These are phyloP conservation scores for Trachelus troglodyta DNA, from an alignment of 2,888 invertebrate genomes.

Conservation along the genomic window DNA sequence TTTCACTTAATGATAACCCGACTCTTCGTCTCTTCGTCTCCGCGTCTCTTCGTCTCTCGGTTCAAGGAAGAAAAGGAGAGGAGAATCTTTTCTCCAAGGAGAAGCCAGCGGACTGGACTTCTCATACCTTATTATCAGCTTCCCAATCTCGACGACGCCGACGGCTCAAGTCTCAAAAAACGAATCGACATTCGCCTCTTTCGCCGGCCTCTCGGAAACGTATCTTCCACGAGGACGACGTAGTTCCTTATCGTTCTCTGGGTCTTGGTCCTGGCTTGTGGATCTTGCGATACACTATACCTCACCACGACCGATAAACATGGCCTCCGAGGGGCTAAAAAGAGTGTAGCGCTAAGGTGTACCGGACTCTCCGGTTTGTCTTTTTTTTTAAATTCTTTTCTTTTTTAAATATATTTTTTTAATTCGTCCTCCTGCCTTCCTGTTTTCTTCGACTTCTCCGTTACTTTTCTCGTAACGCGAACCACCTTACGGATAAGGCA, in stretches of 20 bases:
- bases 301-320: background rate
- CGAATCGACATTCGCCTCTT: slow-evolving; percentile 2
- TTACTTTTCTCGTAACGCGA: background rate
- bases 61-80: slow-evolving; percentile 2
- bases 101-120: slow-evolving; percentile 28
- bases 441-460: background rate
- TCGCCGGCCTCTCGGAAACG: background rate
- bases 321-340: background rate
- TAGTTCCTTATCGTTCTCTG: slow-evolving; percentile 22
- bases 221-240: slow-evolving; percentile 7
- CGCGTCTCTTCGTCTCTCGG: slow-evolving; percentile 20
- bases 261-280: slow-evolving; percentile 11
- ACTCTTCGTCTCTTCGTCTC: slow-evolving; percentile 39
- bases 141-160: slow-evolving; percentile 56
- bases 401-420: background rate
- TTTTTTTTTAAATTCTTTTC: background rate
- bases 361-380: background rate
- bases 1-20: slow-evolving; percentile 67
- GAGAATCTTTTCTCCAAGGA: slow-evolving; percentile 15
- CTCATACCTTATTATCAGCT: slow-evolving; percentile 45
- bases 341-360: background rate
- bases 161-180: slow-evolving; percentile 29
- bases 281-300: background rate
- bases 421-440: background rate
- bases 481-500: background rate